phyloP scores from a whole-genome alignment of 2,888 invertebrate species.

The Galeopsomyia nigrocyanea region DNA sequence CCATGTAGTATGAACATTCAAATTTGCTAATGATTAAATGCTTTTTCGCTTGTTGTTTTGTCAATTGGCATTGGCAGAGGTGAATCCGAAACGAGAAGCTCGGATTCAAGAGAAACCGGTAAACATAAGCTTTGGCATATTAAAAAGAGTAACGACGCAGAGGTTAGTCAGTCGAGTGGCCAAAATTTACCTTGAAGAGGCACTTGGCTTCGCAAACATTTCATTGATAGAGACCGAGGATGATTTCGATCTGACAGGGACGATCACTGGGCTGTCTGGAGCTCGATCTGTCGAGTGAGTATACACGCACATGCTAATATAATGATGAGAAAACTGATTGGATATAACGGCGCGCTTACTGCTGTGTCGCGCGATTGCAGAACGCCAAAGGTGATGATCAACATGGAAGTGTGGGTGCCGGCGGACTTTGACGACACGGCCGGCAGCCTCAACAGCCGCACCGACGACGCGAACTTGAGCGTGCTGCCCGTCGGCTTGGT shows the following conservation, averaged over 20 bases:
- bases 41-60: background rate
- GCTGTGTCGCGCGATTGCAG: too few relatives aligned
- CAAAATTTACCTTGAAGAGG: slow-evolving; percentile 72
- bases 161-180: slow-evolving; percentile 73
- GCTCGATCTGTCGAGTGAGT: slow-evolving; percentile 58
- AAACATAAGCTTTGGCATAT: slow-evolving; percentile 71
- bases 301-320: too few relatives aligned
- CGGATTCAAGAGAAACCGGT: slow-evolving; percentile 65
- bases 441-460: too few relatives aligned
- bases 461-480: background rate
- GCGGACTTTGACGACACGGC: slow-evolving; percentile 71
- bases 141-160: slow-evolving; percentile 71
- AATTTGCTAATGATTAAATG: background rate
- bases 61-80: slow-evolving; percentile 67
- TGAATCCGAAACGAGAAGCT: slow-evolving; percentile 69
- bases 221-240: slow-evolving; percentile 68
- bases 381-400: slow-evolving; percentile 72
- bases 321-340: slow-evolving; percentile 3
- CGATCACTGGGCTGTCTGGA: slow-evolving; percentile 64
- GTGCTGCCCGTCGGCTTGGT: slow-evolving; percentile 72
- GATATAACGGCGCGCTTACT: too few relatives aligned
- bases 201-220: slow-evolving; percentile 70
- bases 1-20: background rate
- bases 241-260: slow-evolving; percentile 64
- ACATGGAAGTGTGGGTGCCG: slow-evolving; percentile 80